phyloP scores from a whole-genome alignment of 2,888 invertebrate genomes.

The Platynereis dumerilii region DNA sequence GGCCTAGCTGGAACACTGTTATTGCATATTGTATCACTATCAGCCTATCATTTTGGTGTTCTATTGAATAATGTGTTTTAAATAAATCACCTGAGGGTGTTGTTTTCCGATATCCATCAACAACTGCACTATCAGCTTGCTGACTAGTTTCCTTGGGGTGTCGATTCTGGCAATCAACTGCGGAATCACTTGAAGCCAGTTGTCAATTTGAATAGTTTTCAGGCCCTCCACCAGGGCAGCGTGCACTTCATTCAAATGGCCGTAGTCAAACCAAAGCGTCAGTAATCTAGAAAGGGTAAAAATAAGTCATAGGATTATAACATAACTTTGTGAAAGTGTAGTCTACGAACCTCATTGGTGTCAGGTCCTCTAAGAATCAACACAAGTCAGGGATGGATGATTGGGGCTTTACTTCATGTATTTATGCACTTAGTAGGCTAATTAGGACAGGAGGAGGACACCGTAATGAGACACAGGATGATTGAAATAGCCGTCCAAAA shows the following conservation, averaged over 20 bases:
- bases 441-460: no score
- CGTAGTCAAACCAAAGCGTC: slow-evolving; percentile 98
- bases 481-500: no score
- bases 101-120: slow-evolving; percentile 96
- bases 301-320: neutral
- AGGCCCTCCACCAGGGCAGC: slow-evolving; percentile 93
- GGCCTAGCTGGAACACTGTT: no score
- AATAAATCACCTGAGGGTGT: slow-evolving; percentile 85
- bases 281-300: slow-evolving; percentile 70
- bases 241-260: slow-evolving; percentile 90
- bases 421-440: no score
- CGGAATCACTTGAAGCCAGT: slow-evolving; percentile 99
- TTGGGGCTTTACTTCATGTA: no score
- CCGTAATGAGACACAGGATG: no score
- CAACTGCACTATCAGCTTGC: slow-evolving; percentile 88
- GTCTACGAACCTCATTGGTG: neutral
- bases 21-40: no score
- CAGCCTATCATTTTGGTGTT: no score
- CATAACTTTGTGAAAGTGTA: neutral
- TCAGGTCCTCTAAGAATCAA: no score
- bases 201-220: slow-evolving; percentile 92
- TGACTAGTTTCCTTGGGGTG: slow-evolving; percentile 85
- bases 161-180: slow-evolving; percentile 98
- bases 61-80: no score
- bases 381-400: no score